phyloP scores from a whole-genome alignment of 1,140 invertebrate genomes.

The Scaptomyza hsui region DNA sequence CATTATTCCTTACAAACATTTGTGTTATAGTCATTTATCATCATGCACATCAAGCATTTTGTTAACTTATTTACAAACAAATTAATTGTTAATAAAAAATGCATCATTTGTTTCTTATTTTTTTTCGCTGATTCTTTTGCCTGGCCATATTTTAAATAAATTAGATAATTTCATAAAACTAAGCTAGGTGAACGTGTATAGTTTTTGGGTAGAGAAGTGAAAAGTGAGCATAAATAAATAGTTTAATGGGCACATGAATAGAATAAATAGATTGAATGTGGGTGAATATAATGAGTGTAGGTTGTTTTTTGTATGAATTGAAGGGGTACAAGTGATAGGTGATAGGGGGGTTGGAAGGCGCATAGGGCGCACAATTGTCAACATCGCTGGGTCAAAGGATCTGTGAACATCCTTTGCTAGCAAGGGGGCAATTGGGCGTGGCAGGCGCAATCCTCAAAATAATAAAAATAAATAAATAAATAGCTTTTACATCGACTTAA shows the following conservation, averaged over 20 bases:
- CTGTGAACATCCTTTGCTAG: constrained; percentile 69
- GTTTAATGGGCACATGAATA: constrained; percentile 58
- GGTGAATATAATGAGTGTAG: constrained; percentile 14
- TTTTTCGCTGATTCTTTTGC: constrained; percentile 26
- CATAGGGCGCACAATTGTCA: constrained; percentile 66
- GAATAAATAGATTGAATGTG: constrained; percentile 48
- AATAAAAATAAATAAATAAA: constrained; percentile 82
- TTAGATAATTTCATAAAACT: constrained; percentile 79
- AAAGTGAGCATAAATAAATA: constrained; percentile 68
- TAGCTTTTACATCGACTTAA: constrained; percentile 70
- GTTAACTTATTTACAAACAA: constrained; percentile 80
- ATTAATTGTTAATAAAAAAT: constrained; percentile 75
- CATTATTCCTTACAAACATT: constrained; percentile 46
- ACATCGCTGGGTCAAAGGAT: constrained; percentile 79
- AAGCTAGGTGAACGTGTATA: constrained; percentile 57
- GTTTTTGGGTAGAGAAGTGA: constrained; percentile 16
- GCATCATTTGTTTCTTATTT: constrained; percentile 60
- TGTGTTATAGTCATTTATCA: constrained; percentile 57
- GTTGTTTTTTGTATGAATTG: neutral
- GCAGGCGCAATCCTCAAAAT: constrained; percentile 50
- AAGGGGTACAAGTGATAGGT: neutral
- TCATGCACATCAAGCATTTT: constrained; percentile 68
- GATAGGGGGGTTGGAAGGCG: constrained; percentile 23
- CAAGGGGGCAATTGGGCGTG: constrained; percentile 82
- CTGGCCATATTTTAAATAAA: constrained; percentile 78